Base-by-base conservation (phyloP, 2,797 vertebrate species). In the Pseudochromis fuscus region DNA sequence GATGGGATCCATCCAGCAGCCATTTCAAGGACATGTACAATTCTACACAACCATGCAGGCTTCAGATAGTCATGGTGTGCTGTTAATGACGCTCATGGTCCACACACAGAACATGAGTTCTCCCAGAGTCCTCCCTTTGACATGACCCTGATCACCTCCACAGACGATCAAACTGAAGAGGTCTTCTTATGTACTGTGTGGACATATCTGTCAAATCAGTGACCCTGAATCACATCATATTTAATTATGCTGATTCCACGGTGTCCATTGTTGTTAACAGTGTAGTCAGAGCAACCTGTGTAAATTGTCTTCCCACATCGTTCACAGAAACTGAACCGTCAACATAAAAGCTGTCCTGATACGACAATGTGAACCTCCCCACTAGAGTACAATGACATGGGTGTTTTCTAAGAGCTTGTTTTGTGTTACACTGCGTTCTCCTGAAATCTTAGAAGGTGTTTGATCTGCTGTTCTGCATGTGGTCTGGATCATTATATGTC, bases 381-480 rank as follows among this genome's bases (percentile, higher is more conserved):
- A 4, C 21, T 3, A 24, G 7, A 64, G 18, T 37, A 63, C 52
- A 72, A 70, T 63, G 33, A 72, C 42, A 57, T 53, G 23, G 19
- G 25, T 81, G 31, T 61, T 65, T 71, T 81, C 64, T 24, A 30
- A 48, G 77, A 76, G 19, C 56, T 74, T 83, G 71, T 83, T 85
- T 82, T 84, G 66, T 66, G 64, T 84, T 78, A 76, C 75, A 46
- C 63, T 6, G 15, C 16, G 13, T 70, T 77, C 72, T 52, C 23
- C 55, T 90, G 89, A 87, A 87, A 90, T 71, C 71, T 70, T 79
- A 91, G 88, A 88, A 81, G 82, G 85, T 81, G 88, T 82, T 81
- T 81, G 81, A 86, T 90, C 85, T 85, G 64, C 75, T 77, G 77
- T 71, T 82, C 82, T 77, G 85, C 73, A 65, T 77, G 73, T 61